Evolutionary conservation across 2,888 invertebrate species (phyloP).

Genomic region (Cheilosia pagana): DNA sequence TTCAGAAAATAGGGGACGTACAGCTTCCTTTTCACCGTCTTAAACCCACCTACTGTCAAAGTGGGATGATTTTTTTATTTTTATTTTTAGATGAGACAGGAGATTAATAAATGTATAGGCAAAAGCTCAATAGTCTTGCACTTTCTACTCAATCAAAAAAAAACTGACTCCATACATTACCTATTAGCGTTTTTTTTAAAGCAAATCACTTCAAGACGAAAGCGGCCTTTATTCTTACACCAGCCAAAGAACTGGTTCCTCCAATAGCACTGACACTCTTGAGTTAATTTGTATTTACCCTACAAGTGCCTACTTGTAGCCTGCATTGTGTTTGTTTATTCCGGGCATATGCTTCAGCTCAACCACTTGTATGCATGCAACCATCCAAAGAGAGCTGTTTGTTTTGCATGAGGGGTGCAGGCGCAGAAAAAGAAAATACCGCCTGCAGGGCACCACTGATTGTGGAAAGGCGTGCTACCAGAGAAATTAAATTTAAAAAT

Average conservation of each 20-base stretch:
- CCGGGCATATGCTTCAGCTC: slow-evolving; percentile 63
- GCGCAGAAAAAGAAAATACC: slow-evolving; percentile 24
- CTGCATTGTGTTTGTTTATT: slow-evolving; percentile 51
- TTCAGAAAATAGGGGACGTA: too few species aligned
- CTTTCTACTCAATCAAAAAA: too few species aligned
- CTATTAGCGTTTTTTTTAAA: too few species aligned
- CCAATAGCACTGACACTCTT: slow-evolving; percentile 18
- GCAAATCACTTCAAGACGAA: not conserved
- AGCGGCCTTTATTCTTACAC: not conserved
- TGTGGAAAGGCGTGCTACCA: slow-evolving; percentile 66
- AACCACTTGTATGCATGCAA: slow-evolving; percentile 71
- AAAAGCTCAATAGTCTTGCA: too few species aligned
- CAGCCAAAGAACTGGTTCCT: not conserved
- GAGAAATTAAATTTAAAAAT: slow-evolving; percentile 69
- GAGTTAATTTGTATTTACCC: slow-evolving; percentile 67
- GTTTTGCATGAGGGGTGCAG: slow-evolving; percentile 27
- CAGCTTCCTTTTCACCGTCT: too few species aligned
- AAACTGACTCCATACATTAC: too few species aligned
- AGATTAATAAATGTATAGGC: too few species aligned
- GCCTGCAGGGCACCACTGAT: slow-evolving; percentile 44
- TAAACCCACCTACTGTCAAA: too few species aligned
- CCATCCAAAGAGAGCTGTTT: slow-evolving; percentile 41
- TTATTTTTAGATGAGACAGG: too few species aligned
- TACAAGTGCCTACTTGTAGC: slow-evolving; percentile 53
- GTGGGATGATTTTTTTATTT: too few species aligned